Evolutionary conservation across 2,888 invertebrate genomes (phyloP).

Genomic region (Dendrolimus houi): DNA sequence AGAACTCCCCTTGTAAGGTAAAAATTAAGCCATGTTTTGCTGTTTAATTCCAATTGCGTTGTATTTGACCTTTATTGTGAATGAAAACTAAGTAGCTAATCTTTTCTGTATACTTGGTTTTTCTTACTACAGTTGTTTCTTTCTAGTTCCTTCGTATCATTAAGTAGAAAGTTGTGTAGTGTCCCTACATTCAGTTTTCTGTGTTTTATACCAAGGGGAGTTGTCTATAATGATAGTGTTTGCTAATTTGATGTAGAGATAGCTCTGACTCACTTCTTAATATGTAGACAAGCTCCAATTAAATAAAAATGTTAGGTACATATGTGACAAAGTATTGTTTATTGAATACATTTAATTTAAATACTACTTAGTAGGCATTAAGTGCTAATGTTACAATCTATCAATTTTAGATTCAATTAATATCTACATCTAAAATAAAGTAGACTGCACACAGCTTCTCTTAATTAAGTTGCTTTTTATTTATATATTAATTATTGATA

Average conservation of each 20-base stretch:
- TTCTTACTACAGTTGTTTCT: neutral
- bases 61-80: neutral
- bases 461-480: constrained; percentile 28
- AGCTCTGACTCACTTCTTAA: too few relatives aligned
- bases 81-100: neutral
- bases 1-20: constrained; percentile 72
- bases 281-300: too few relatives aligned
- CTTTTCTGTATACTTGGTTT: neutral
- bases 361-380: too few relatives aligned
- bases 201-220: neutral
- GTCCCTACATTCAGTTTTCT: neutral
- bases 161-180: neutral
- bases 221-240: constrained; percentile 1
- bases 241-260: constrained; percentile 1
- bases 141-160: neutral
- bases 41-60: constrained; percentile 15
- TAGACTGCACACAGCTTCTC: constrained; percentile 43
- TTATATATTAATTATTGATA: neutral
- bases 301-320: too few relatives aligned
- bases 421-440: constrained; percentile 5
- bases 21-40: constrained; percentile 47
- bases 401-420: too few relatives aligned
- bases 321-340: too few relatives aligned
- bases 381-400: too few relatives aligned
- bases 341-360: too few relatives aligned